Percentiles rank a stretch among this genome's conserved stretches.
Evolutionary conservation across 2,888 invertebrate species (phyloP).

Genomic region (Bruchidius siliquastri): DNA sequence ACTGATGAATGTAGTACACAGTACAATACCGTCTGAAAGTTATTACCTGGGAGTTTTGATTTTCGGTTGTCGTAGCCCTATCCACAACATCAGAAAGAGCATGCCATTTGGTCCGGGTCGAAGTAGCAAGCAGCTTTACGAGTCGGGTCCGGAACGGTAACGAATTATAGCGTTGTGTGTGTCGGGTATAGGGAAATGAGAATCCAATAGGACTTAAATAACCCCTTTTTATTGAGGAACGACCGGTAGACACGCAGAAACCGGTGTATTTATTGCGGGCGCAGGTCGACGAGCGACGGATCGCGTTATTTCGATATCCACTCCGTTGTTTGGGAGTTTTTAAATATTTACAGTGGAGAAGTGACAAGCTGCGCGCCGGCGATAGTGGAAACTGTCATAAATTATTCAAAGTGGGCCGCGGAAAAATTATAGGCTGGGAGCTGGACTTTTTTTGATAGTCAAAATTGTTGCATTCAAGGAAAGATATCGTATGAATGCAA

Average conservation of each 20-base stretch:
- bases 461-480: not conserved
- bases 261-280: not conserved
- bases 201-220: conserved; percentile 4
- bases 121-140: not conserved
- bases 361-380: not conserved
- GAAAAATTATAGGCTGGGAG: not conserved
- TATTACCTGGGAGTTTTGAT: not conserved
- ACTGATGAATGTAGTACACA: too few relatives aligned
- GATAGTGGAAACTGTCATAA: not conserved
- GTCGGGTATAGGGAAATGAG: conserved; percentile 2
- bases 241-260: not conserved
- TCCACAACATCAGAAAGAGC: not conserved
- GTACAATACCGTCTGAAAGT: too few relatives aligned
- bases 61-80: not conserved
- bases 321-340: not conserved
- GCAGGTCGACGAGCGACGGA: not conserved
- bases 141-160: not conserved
- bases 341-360: not conserved
- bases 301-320: not conserved
- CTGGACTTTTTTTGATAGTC: not conserved
- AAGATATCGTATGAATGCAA: too few relatives aligned
- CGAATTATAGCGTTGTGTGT: not conserved
- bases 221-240: not conserved
- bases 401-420: not conserved
- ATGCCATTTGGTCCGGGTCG: not conserved